Percentiles rank a stretch among this genome's conserved stretches.
These are phyloP conservation scores for Saccopteryx leptura DNA, from an alignment of 2,113 vertebrate genomes.

Conservation along the genomic window DNA sequence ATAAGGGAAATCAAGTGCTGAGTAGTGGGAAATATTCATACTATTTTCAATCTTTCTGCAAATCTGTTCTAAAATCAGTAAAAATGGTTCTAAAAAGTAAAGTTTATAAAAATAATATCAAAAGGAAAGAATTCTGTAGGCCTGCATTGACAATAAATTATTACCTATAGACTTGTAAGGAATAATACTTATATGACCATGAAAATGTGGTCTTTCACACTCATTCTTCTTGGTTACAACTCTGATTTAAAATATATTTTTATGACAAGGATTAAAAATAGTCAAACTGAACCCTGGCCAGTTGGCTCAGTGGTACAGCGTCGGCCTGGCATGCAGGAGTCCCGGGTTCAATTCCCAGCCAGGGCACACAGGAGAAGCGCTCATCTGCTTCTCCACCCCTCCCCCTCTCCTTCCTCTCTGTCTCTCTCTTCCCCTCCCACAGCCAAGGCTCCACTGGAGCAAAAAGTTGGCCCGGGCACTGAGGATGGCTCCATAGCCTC, in stretches of 20 bases:
- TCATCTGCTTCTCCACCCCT: too few relatives aligned
- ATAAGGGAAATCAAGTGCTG: neutral
- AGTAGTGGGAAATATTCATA: neutral
- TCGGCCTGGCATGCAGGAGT: too few relatives aligned
- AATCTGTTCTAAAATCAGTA: neutral
- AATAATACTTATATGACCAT: neutral
- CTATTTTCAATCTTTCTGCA: neutral
- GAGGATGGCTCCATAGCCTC: too few relatives aligned
- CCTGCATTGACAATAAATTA: neutral
- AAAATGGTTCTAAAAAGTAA: constrained; percentile 6
- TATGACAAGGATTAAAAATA: neutral
- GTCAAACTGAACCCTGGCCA: neutral
- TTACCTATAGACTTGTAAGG: neutral
- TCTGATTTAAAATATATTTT: neutral
- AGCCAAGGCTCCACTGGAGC: too few relatives aligned
- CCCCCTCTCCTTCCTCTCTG: too few relatives aligned
- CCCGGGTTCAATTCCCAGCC: too few relatives aligned
- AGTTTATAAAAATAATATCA: constrained; percentile 4
- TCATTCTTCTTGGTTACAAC: neutral
- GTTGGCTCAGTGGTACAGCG: too few relatives aligned
- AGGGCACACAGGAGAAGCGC: too few relatives aligned
- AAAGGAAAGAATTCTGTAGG: neutral
- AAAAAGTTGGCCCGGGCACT: too few relatives aligned
- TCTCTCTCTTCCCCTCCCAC: too few relatives aligned
- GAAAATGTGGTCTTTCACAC: neutral